phyloP scores from a whole-genome alignment of 2,888 invertebrate genomes.

The Alsophila aescularia region DNA sequence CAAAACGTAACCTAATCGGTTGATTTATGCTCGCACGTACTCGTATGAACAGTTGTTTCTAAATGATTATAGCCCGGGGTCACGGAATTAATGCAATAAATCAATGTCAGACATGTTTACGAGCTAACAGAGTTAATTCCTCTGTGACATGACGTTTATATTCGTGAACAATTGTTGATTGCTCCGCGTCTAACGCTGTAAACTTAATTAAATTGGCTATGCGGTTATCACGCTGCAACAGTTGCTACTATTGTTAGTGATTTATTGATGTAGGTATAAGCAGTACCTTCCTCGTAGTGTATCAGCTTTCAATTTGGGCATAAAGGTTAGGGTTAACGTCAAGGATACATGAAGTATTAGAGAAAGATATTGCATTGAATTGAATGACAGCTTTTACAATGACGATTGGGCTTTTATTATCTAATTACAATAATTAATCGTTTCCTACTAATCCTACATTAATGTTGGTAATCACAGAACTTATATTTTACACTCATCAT shows the following conservation, averaged over 20 bases:
- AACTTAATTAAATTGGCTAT: slow-evolving; percentile 44
- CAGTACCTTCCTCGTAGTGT: too few species aligned
- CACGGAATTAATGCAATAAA: slow-evolving; percentile 78
- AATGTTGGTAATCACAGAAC: too few species aligned
- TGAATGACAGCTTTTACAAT: too few species aligned
- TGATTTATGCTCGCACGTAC: slow-evolving; percentile 46
- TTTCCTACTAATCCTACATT: too few species aligned
- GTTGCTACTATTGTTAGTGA: slow-evolving; percentile 11
- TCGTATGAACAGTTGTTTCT: slow-evolving; percentile 68
- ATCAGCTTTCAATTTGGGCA: slow-evolving; percentile 21
- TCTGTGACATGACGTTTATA: slow-evolving; percentile 81
- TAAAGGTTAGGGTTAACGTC: slow-evolving; percentile 1
- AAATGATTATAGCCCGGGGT: slow-evolving; percentile 65
- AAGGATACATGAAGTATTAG: too few species aligned
- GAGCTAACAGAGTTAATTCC: slow-evolving; percentile 83
- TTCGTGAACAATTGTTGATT: slow-evolving; percentile 81
- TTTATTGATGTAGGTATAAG: too few species aligned
- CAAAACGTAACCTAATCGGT: neutral
- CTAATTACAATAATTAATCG: too few species aligned
- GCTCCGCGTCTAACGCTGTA: slow-evolving; percentile 47
- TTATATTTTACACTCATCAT: too few species aligned
- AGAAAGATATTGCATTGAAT: too few species aligned
- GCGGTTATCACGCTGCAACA: slow-evolving; percentile 30
- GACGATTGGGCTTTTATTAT: too few species aligned
- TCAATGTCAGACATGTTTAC: slow-evolving; percentile 82